Conservation (phyloP, 2,113 vertebrate genomes). For the Coracopsis vasa region DNA sequence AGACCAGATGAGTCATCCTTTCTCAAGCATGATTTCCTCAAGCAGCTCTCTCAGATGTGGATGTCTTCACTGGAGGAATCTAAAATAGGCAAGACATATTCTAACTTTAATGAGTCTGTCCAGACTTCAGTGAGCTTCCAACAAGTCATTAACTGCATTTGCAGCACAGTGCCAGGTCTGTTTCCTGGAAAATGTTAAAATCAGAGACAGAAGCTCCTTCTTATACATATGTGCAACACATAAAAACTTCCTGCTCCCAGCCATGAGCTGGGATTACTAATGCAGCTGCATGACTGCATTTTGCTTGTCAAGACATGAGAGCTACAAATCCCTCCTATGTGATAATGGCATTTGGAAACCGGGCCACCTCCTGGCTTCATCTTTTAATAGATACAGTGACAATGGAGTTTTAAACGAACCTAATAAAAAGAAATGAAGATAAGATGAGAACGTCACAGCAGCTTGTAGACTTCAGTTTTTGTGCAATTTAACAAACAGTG, state of each 20-base stretch:
- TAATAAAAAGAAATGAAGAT: neutral
- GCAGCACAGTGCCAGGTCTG: neutral
- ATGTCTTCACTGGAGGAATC: neutral
- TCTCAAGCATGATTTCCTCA: neutral
- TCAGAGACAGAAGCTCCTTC: neutral
- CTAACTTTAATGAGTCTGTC: neutral
- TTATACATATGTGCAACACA: neutral
- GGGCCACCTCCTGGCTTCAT: neutral
- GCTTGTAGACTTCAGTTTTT: neutral
- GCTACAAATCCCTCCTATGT: neutral
- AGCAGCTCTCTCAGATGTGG: neutral
- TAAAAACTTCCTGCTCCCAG: neutral
- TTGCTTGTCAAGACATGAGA: neutral
- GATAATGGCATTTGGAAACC: neutral
- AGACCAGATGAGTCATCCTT: neutral
- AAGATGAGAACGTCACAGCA: neutral
- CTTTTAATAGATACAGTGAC: neutral
- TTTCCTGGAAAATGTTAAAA: conserved; percentile 18
- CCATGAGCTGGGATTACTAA: neutral
- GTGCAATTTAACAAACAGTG: neutral
- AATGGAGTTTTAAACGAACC: neutral
- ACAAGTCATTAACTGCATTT: neutral
- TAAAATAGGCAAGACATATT: neutral
- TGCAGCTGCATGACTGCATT: neutral
- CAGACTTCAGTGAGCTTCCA: neutral